Evolutionary conservation across 2,888 invertebrate species (phyloP).

Genomic region (Leucania comma): DNA sequence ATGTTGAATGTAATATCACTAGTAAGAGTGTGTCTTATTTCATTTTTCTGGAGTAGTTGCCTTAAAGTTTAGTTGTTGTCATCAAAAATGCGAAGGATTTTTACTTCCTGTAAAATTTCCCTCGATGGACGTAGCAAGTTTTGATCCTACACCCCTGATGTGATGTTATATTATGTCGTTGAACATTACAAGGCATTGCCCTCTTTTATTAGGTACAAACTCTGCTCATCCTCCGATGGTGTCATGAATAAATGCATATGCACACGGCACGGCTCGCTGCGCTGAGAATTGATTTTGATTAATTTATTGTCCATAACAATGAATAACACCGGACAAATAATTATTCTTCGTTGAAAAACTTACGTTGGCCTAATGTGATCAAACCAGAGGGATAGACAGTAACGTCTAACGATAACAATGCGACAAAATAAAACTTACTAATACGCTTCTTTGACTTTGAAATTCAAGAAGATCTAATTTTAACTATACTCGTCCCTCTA

Average conservation of each 20-base stretch:
- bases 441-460: slow-evolving; percentile 42
- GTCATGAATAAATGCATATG: slow-evolving; percentile 43
- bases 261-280: slow-evolving; percentile 32
- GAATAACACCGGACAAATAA: slow-evolving; percentile 33
- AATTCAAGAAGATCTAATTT: slow-evolving; percentile 63
- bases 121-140: no score
- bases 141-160: no score
- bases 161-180: neutral
- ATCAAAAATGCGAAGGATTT: no score
- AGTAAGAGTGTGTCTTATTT: no score
- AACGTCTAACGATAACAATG: no score
- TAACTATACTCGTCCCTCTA: slow-evolving; percentile 40
- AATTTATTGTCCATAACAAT: slow-evolving; percentile 51
- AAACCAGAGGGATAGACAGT: slow-evolving; percentile 2
- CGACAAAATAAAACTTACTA: slow-evolving; percentile 24
- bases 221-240: slow-evolving; percentile 27
- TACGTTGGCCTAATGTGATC: neutral
- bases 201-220: slow-evolving; percentile 11
- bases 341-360: slow-evolving; percentile 19
- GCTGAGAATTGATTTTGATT: slow-evolving; percentile 56
- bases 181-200: neutral
- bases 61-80: no score
- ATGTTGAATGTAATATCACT: no score
- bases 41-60: no score
- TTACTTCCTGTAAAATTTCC: no score